phyloP scores from a whole-genome alignment of 2,797 vertebrate genomes.

The Myotis planiceps region DNA sequence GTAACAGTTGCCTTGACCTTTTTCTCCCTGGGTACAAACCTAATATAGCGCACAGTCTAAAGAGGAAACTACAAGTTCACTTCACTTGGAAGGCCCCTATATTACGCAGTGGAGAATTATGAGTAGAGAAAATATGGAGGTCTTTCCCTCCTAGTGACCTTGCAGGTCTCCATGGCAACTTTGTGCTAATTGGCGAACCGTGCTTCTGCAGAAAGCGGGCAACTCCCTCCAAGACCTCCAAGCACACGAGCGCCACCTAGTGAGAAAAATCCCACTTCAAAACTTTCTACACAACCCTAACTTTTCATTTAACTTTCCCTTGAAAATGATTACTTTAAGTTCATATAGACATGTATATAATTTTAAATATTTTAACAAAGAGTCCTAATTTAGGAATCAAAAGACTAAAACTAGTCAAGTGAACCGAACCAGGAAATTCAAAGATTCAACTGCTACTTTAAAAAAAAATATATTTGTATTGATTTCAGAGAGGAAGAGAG shows the following conservation, averaged over 20 bases:
- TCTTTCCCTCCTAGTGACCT: neutral
- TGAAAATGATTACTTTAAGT: neutral
- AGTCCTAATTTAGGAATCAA: slow-evolving; percentile 17
- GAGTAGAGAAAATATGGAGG: neutral
- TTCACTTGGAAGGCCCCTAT: neutral
- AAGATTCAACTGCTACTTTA: neutral
- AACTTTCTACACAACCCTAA: neutral
- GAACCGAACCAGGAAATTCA: neutral
- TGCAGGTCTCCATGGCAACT: slow-evolving; percentile 54
- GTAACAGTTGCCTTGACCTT: neutral
- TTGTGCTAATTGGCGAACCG: neutral
- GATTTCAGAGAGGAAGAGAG: no score
- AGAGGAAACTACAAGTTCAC: neutral
- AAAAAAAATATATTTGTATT: no score
- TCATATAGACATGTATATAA: neutral
- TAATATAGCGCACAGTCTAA: neutral
- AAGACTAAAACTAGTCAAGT: neutral
- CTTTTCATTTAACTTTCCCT: neutral
- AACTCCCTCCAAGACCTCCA: neutral
- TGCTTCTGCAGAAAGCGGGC: neutral
- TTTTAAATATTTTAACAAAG: slow-evolving; percentile 43
- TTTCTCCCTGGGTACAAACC: neutral
- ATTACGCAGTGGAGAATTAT: neutral
- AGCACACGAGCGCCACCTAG: slow-evolving; percentile 72
- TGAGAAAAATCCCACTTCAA: slow-evolving; percentile 36